Conservation (phyloP, 2,797 vertebrate species). For the Pipistrellus pipistrellus region DNA sequence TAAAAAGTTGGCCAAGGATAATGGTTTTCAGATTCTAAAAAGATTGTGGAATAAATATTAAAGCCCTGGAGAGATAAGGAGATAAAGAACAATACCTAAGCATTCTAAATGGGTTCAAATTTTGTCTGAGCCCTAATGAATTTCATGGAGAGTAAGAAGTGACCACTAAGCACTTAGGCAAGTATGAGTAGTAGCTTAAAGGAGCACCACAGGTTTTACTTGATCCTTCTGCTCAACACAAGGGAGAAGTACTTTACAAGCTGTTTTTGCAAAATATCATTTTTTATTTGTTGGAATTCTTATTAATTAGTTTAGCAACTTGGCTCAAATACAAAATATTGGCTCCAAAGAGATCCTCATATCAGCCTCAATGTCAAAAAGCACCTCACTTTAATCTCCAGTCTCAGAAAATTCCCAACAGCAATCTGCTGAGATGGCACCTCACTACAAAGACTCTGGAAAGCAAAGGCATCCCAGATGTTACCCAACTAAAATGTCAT, state of each 20-base stretch:
- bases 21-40: conserved; percentile 20
- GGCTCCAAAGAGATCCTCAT: conserved; percentile 53
- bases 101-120: conserved; percentile 11
- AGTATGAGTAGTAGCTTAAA: conserved; percentile 24
- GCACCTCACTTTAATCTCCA: conserved; percentile 58
- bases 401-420: conserved; percentile 60
- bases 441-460: conserved; percentile 48
- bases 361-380: conserved; percentile 58
- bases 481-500: conserved; percentile 27
- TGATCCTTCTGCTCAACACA: conserved; percentile 46
- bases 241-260: conserved; percentile 44
- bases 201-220: conserved; percentile 9
- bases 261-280: conserved; percentile 69
- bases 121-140: conserved; percentile 8
- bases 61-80: not conserved
- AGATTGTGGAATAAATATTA: conserved; percentile 1
- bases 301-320: conserved; percentile 74
- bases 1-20: not conserved
- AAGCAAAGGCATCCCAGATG: conserved; percentile 14
- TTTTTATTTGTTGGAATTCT: conserved; percentile 69
- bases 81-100: conserved; percentile 15
- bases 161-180: not conserved
- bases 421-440: conserved; percentile 40
- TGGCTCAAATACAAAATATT: conserved; percentile 67
- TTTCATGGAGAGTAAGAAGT: not conserved